Percentiles rank a stretch among this genome's conserved stretches.
Conservation (phyloP, 2,113 vertebrate species). For the Dipodomys stephensi region DNA sequence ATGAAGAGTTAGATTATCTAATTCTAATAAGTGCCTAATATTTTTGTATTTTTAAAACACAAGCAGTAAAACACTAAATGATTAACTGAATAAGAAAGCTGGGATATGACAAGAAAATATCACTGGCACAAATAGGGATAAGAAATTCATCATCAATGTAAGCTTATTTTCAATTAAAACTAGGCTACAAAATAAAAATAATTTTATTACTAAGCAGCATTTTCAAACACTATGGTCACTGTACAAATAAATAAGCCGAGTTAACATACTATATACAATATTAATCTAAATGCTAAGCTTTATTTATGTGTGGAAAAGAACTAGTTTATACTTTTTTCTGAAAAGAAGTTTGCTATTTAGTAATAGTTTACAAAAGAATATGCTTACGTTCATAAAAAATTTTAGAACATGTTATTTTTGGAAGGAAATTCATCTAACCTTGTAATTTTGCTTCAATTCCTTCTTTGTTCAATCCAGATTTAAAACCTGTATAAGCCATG, state of each 20-base stretch:
- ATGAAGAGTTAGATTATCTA: conserved; percentile 47
- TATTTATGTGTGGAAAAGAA: conserved; percentile 29
- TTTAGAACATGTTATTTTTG: conserved; percentile 40
- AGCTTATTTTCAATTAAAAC: conserved; percentile 56
- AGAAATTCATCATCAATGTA: conserved; percentile 21
- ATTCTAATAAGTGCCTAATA: conserved; percentile 35
- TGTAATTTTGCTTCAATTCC: conserved; percentile 97
- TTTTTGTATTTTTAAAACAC: conserved; percentile 35
- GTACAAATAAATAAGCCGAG: not conserved
- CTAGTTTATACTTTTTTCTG: not conserved
- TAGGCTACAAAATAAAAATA: conserved; percentile 55
- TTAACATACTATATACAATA: conserved; percentile 12
- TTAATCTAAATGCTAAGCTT: conserved; percentile 26
- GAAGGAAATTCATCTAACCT: conserved; percentile 87
- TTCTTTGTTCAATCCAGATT: conserved; percentile 90
- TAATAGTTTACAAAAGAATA: conserved; percentile 42
- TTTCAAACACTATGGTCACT: conserved; percentile 52
- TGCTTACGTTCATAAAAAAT: conserved; percentile 46
- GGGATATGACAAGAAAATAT: not conserved
- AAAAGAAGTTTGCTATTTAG: conserved; percentile 27
- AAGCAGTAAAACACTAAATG: conserved; percentile 29
- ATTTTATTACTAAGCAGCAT: not conserved
- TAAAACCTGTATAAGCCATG: conserved; percentile 89
- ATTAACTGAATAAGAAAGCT: conserved; percentile 47
- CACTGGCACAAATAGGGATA: not conserved